Evolutionary conservation across 1,140 invertebrate genomes (phyloP), one percentile per base, ranked within the genome.

Genomic region (Oryctes rhinoceros): DNA sequence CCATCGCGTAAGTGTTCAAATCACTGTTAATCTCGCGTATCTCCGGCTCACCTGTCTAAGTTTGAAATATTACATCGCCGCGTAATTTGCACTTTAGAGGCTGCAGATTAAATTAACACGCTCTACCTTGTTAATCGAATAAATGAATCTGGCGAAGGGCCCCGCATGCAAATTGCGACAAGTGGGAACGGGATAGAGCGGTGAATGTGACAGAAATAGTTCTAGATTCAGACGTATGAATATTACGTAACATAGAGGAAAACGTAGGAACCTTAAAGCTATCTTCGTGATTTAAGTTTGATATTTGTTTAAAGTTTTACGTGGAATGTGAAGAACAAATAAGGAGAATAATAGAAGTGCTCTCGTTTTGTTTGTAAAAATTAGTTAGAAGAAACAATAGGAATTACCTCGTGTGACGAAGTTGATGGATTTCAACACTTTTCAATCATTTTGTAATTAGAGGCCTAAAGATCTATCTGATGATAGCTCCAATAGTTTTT

Each of bases 51-150:
- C 24, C 65, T 71, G 65, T 15, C 65, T 71, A 71, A 71, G 1
- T 71, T 71, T 71, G 65, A 71, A 35, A 71, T 71, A 71, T 71
- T 24, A 15, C 24, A 71, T 35, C 24, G 65, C 20, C 10, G 20
- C 24, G 24, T 71, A 71, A 71, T 59, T 59, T 59, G 15, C 53
- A 59, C 53, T n/a, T 59, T 59, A 35, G 24, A 30, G 24, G 35
- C 20, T 7, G 24, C 24, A 30, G 35, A 71, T 71, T 71, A 30
- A 71, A 71, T 71, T 71, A 71, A 71, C 65, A 71, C 65, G 65
- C 4, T 71, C 35, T 30, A 71, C 5, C 65, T 71, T 62, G 7
- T n/a, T 71, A 71, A 71, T 24, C 65, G 24, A 71, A 37, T 71
- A 37, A 71, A 37, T 71, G 65, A 71, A 71, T 71, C 35, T 37